phyloP scores from a whole-genome alignment of 2,888 invertebrate species.

The Miltochrista miniata region DNA sequence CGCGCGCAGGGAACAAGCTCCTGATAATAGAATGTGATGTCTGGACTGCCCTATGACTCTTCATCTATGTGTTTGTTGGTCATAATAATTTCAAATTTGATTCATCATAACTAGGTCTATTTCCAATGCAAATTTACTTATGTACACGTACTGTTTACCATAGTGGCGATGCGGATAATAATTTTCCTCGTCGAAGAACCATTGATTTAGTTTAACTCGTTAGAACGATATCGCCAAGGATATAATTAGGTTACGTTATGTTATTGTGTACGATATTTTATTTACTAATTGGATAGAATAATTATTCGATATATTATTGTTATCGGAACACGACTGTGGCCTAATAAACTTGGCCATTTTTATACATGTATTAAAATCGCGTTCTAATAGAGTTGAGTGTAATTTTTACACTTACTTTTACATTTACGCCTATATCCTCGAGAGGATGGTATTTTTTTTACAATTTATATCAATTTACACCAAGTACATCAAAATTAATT shows the following conservation, averaged over 20 bases:
- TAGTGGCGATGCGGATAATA: constrained; percentile 15
- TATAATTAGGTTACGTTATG: constrained; percentile 28
- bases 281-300: constrained; percentile 30
- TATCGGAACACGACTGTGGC: constrained; percentile 17
- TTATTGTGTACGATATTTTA: constrained; percentile 14
- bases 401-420: too few species aligned
- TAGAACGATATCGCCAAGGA: constrained; percentile 34
- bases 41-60: too few species aligned
- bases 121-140: constrained; percentile 13
- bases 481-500: too few species aligned
- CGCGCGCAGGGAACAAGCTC: too few species aligned
- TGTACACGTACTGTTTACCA: constrained; percentile 15
- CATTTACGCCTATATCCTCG: too few species aligned
- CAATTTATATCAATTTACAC: too few species aligned
- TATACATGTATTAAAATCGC: not conserved
- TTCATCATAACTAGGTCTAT: not conserved
- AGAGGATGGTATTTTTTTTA: too few species aligned
- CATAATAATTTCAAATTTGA: too few species aligned
- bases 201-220: constrained; percentile 49
- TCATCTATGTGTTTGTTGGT: too few species aligned
- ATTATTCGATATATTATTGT: constrained; percentile 14
- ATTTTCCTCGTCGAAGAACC: constrained; percentile 58
- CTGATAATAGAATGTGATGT: too few species aligned
- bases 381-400: too few species aligned
- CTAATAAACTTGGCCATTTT: not conserved